Evolutionary conservation across 2,113 vertebrate genomes (phyloP), one percentile per base, ranked within the genome.

Genomic region (Neopipo cinnamomea): DNA sequence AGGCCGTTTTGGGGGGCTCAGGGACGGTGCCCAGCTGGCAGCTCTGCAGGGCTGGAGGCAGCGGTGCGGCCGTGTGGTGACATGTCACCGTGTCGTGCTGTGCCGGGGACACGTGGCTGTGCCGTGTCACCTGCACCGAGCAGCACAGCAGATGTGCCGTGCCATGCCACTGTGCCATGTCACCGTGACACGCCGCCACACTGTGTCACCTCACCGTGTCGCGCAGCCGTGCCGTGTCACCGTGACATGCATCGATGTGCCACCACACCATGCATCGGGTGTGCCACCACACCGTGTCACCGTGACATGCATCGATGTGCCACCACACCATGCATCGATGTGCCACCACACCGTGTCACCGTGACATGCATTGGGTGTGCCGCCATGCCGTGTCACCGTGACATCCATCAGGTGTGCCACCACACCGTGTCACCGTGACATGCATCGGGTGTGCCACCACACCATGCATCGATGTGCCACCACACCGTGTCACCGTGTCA

Each of bases 1-100:
- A 5, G 47, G n/a, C 30, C 8, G 12, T 74, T 28, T 35, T 0
- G 37, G 66, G n/a, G n/a, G 12, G 20, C 55, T 8, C 0, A 0
- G 37, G 47, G 74, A 1, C 5, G 33, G 46, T 2, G 42, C 12
- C 47, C 3, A 2, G 33, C 37, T 8, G 74, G 72, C 85, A 55
- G 62, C 61, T 41, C 18, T 6, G 73, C 0, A 1, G 77, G 31
- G 35, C 0, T 0, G 62, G 30, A 33, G 47, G 35, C 14, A 6
- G 24, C 35, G 3, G 6, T 2, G 33, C 8, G 0, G 39, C 78
- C 4, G 1, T 18, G 67, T 4, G 6, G 25, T 30, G 20, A 21
- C 42, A 5, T 5, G n/a, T n/a, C n/a, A n/a, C n/a, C n/a, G n/a
- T n/a, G n/a, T n/a, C n/a, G n/a, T n/a, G n/a, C n/a, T n/a, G n/a